phyloP scores from a whole-genome alignment of 2,888 invertebrate species.

The Agapostemon virescens region DNA sequence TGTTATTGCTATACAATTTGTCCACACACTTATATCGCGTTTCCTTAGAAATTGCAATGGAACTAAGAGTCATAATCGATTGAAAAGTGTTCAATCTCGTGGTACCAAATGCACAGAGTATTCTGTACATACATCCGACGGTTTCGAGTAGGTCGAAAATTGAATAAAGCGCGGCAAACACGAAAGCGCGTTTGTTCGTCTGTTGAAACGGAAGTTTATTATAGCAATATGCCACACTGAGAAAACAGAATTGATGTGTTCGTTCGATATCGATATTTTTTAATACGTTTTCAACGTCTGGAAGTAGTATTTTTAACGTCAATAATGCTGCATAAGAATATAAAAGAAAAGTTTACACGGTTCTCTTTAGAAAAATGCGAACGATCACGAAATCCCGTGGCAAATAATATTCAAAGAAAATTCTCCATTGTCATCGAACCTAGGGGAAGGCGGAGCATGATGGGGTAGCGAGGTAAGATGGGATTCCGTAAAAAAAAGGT shows the following conservation, averaged over 20 bases:
- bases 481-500: too few species aligned
- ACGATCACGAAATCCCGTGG: too few species aligned
- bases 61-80: neutral
- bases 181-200: neutral
- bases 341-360: neutral
- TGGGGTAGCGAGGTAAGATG: too few species aligned
- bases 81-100: neutral
- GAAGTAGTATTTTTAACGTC: too few species aligned
- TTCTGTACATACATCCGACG: neutral
- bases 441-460: too few species aligned
- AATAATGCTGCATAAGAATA: neutral
- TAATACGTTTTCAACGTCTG: neutral
- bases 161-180: conserved; percentile 1
- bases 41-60: neutral
- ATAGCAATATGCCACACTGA: neutral
- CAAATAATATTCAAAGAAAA: neutral
- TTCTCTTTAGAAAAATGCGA: too few species aligned
- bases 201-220: neutral
- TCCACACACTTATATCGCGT: neutral
- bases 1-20: neutral
- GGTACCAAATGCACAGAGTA: neutral
- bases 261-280: neutral
- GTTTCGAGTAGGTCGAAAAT: neutral
- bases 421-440: neutral
- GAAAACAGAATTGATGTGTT: neutral